Base-by-base conservation (phyloP, 2,888 invertebrate genomes). In the Ethmia dodecea region DNA sequence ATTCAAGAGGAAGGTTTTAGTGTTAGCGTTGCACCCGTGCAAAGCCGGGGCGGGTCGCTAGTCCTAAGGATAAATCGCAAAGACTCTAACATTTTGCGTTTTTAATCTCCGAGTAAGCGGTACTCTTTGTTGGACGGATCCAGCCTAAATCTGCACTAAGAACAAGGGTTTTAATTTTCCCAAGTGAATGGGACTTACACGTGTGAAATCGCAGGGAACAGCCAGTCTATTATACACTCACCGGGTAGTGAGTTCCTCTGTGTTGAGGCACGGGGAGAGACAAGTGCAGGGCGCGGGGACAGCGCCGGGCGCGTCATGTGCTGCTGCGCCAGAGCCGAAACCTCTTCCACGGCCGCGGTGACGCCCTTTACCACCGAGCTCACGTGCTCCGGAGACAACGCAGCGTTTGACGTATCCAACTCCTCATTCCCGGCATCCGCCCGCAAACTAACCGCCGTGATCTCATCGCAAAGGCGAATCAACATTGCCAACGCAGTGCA, bases 381-480 rank as follows among this genome's bases (percentile, higher is more conserved):
- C 33, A 83, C 84, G 44, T 78, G 79, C 26, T 80, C 83, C 2
- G 80, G 76, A 0, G 78, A 78, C 39, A 80, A 38, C 1, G 81
- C 83, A 26, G 71, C 65, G 9, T 66, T 60, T 0, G 75, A 66
- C 10, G 71, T 65, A 26, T 80, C 81, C 29, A 73, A 37, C 45
- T 76, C 74, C 40, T 78, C 71, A 31, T 78, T 73, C 10, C 66
- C 70, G 1, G 74, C 72, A 43, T 81, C 89, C 15, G 90, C 89
- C n/a, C 89, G 87, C 58, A 91, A 88, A 52, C 93, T 91, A 28
- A 92, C 91, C 47, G 92, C 91, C 43, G 96, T 88, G 32, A 95
- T 93, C 72, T 96, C 94, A 73, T 97, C 97, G 71, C 97, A 96
- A 47, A 96, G 89, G 56, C 94, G 93, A 54, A 97, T 93, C 50